Conservation (phyloP, 2,888 invertebrate genomes). For the Selenia dentaria region DNA sequence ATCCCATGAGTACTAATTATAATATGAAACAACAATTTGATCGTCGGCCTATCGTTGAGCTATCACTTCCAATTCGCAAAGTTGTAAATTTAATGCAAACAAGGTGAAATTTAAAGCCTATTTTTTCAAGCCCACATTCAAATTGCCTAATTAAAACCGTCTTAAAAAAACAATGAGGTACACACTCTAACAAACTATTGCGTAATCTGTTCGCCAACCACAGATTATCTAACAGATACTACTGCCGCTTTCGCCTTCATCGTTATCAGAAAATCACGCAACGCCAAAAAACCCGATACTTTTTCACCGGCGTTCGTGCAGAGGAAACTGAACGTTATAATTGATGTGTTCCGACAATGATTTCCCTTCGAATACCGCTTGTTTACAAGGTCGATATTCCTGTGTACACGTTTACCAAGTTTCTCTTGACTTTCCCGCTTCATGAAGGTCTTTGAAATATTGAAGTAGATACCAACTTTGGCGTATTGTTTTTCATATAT, state of each 20-base stretch:
- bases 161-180: too few relatives aligned
- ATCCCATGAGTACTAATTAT: too few relatives aligned
- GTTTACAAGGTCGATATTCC: constrained; percentile 47
- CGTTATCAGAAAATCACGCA: constrained; percentile 21
- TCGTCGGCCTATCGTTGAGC: too few relatives aligned
- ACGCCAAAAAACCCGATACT: constrained; percentile 47
- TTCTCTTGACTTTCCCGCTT: constrained; percentile 39
- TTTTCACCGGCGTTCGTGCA: constrained; percentile 57
- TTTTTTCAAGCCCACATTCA: too few relatives aligned
- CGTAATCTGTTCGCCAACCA: not conserved
- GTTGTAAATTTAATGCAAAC: too few relatives aligned
- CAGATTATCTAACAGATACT: constrained; percentile 4
- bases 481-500: too few relatives aligned
- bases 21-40: too few relatives aligned
- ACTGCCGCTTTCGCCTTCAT: constrained; percentile 9
- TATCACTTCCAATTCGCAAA: too few relatives aligned
- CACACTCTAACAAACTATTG: not conserved
- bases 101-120: too few relatives aligned
- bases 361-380: constrained; percentile 43
- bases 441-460: not conserved
- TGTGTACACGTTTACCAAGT: constrained; percentile 40
- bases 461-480: too few relatives aligned
- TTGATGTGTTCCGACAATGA: constrained; percentile 56
- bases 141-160: too few relatives aligned
- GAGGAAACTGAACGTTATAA: constrained; percentile 40